Evolutionary conservation across 2,888 invertebrate species (phyloP), one percentile per base, ranked within the genome.

Genomic region (Hedya salicella): DNA sequence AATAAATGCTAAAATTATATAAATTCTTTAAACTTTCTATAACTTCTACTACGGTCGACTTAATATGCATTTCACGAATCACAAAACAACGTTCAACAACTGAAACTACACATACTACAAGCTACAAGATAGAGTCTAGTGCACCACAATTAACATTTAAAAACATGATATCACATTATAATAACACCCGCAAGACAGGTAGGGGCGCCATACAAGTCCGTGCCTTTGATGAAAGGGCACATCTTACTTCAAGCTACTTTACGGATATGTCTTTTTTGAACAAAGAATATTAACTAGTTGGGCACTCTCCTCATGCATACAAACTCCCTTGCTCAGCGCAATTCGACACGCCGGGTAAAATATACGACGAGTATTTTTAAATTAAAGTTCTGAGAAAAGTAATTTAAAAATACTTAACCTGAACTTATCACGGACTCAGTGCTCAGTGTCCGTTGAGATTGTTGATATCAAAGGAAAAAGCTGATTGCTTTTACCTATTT

Each of bases 271-370:
- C 21, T 13, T 48, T 46, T 19, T 46, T 9, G 13, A 13, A 3
- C 19, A 13, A 17, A 17, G 44, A 8, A 4, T 9, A 17, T 11
- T 11, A 11, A 11, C 17, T 48, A 11, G 11, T 48, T 3, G 30
- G 39, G 25, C 2, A 50, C 60, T 30, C 14, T 50, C n/a, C n/a
- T 61, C 60, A 61, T 61, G 60, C 60, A 61, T 61, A 61, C 40
- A 25, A 61, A 61, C 56, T n/a, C 8, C 8, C 4, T 25, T 25
- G 25, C 25, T 25, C n/a, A n/a, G 1, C 9, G 6, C 14, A n/a
- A 39, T 17, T 17, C n/a, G n/a, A 2, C 54, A 11, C 39, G 21
- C 6, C 14, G 2, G n/a, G 1, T 40, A 19, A 11, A 39, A 40
- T 40, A 39, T 21, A 9, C 30, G 30, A 4, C 6, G 25, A 30